These are phyloP conservation scores for Gandaritis pyraliata DNA, from an alignment of 2,888 invertebrate species.

Conservation along the genomic window DNA sequence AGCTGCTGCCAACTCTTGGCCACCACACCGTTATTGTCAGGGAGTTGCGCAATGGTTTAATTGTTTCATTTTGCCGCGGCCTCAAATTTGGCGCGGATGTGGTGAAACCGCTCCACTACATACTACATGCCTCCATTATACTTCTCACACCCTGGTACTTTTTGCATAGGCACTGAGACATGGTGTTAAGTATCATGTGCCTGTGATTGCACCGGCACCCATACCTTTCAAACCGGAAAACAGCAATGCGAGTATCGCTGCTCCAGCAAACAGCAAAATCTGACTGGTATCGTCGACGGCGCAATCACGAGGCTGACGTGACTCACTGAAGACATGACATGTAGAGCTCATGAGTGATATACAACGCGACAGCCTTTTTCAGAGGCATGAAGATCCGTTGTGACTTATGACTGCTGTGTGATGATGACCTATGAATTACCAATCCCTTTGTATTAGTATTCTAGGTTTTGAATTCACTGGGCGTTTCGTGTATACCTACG, in stretches of 20 bases:
- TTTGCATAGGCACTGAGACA: too few species aligned
- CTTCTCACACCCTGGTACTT: constrained; percentile 17
- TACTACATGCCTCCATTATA: constrained; percentile 17
- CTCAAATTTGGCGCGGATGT: constrained; percentile 56
- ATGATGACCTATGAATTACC: too few species aligned
- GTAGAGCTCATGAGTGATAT: too few species aligned
- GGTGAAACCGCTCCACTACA: constrained; percentile 45
- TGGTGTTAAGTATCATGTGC: not conserved
- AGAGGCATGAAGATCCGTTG: too few species aligned
- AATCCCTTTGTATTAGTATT: not conserved
- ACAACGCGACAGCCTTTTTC: too few species aligned
- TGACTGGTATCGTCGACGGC: too few species aligned
- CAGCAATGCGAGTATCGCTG: too few species aligned
- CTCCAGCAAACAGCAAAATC: too few species aligned
- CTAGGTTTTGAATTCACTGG: not conserved
- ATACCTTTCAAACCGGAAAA: too few species aligned
- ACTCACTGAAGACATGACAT: too few species aligned
- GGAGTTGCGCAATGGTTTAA: constrained; percentile 56
- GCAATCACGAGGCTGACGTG: too few species aligned
- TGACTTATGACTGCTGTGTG: too few species aligned
- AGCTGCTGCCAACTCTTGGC: constrained; percentile 34
- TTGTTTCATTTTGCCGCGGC: constrained; percentile 58
- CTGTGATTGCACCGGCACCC: not conserved
- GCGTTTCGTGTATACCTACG: not conserved
- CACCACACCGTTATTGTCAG: constrained; percentile 53